phyloP scores from a whole-genome alignment of 1,140 invertebrate species.

The Oreohelix idahoensis region DNA sequence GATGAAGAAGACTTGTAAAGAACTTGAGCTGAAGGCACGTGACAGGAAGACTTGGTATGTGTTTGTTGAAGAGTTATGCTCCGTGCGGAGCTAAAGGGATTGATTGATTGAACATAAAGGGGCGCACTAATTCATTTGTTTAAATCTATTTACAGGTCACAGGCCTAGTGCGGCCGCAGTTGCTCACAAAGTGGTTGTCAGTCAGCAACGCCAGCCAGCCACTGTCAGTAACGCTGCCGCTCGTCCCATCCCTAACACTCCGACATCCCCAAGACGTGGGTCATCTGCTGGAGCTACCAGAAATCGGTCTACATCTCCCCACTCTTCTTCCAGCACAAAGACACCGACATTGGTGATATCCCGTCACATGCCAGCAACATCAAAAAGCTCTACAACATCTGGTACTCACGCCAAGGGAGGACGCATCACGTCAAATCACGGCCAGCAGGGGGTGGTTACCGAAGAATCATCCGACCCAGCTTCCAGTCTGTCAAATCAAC shows the following conservation, averaged over 20 bases:
- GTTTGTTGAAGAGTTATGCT: too few relatives aligned
- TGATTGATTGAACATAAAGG: too few relatives aligned
- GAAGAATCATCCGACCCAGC: not conserved
- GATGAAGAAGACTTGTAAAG: too few relatives aligned
- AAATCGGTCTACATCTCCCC: not conserved
- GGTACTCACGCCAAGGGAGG: not conserved
- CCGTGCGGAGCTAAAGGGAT: too few relatives aligned
- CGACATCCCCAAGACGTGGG: conserved; percentile 17
- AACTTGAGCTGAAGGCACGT: too few relatives aligned
- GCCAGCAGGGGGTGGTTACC: not conserved
- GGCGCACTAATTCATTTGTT: not conserved
- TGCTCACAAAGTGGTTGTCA: conserved; percentile 14
- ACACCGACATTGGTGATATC: conserved; percentile 25
- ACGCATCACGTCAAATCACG: not conserved
- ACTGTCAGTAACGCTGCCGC: not conserved
- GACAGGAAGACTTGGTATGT: too few relatives aligned
- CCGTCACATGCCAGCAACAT: not conserved
- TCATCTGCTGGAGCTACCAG: not conserved
- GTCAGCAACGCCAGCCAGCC: not conserved
- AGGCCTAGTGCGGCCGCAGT: not conserved
- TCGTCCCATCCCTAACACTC: conserved; percentile 21
- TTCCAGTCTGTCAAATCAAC: not conserved
- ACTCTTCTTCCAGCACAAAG: not conserved
- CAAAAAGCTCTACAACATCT: not conserved
- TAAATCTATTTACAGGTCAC: not conserved